Conservation (phyloP, 2,797 vertebrate genomes). For the Lutjanus campechanus region DNA sequence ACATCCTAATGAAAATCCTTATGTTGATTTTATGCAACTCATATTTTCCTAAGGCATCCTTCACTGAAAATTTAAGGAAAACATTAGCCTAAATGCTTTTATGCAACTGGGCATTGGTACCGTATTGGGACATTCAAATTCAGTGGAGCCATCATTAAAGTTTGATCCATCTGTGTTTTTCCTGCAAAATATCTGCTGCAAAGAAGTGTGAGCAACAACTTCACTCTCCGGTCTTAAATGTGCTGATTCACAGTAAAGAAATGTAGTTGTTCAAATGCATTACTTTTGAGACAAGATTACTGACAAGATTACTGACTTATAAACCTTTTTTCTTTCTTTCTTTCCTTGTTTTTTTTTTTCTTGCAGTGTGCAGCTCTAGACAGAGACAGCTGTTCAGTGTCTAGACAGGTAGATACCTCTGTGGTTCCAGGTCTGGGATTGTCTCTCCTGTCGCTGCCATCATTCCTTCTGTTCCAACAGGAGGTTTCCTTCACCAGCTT, state of each 20-base stretch:
- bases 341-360: no score
- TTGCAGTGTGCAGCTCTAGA: constrained; percentile 16
- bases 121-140: neutral
- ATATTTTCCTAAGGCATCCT: no score
- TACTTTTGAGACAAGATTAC: neutral
- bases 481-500: constrained; percentile 57
- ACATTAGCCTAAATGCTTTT: no score
- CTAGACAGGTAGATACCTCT: constrained; percentile 64
- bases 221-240: neutral
- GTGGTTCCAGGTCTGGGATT: constrained; percentile 44
- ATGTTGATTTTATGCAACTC: no score
- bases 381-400: constrained; percentile 64
- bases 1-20: no score
- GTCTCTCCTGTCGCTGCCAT: constrained; percentile 56
- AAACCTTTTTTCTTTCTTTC: neutral
- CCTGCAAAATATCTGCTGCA: neutral
- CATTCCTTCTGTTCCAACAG: constrained; percentile 61
- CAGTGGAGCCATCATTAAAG: neutral
- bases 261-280: neutral
- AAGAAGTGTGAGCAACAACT: neutral
- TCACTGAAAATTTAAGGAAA: no score
- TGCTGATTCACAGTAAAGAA: constrained; percentile 18
- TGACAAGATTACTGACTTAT: neutral
- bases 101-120: neutral
- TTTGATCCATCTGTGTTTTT: constrained; percentile 22